Base-by-base conservation (phyloP, 2,113 vertebrate species). In the Suncus etruscus region DNA sequence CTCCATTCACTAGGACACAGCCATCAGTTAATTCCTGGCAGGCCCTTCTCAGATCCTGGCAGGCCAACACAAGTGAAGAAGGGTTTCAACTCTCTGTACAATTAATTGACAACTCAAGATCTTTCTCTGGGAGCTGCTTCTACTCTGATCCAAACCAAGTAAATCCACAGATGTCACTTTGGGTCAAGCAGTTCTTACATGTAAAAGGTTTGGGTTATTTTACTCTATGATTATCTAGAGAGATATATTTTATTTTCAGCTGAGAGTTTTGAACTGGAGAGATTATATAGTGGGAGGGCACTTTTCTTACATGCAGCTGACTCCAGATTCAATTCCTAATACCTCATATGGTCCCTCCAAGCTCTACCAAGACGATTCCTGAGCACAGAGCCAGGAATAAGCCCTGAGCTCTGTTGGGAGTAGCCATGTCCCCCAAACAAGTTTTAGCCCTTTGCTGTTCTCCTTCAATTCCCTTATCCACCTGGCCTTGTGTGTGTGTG, bases 71-170 rank as follows among this genome's bases (percentile, higher is more conserved):
- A 50, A 76, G 74, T 58, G 32, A 24, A 58, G 81, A 0, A 0
- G 63, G 81, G 1, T 51, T 32, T 92, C 58, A 68, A 29, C 24
- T 50, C 66, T 50, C 25, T 27, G 76, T 79, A 69, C 68, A 73
- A 24, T 39, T 39, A 39, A 3, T 39, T 80, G 94, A 74, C 91
- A 83, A 20, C 29, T 90, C 79, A 11, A 0, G 39, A 47, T 16
- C 72, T 91, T 70, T 79, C 65, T 58, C n/a, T 29, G n/a, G 85
- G 72, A 78, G 32, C 25, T 63, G 50, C 88, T 75, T 8, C 87
- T 15, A 82, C 39, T 83, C 31, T 10, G 24, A 27, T 39, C 27
- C 16, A 58, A 66, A 66, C 51, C 22, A 6, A 47, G 7, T 73
- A 29, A 14, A 5, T 72, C 25, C 8, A 72, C 4, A 76, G 58